phyloP scores from a whole-genome alignment of 1,140 invertebrate species.

The Chrysoperla carnea region DNA sequence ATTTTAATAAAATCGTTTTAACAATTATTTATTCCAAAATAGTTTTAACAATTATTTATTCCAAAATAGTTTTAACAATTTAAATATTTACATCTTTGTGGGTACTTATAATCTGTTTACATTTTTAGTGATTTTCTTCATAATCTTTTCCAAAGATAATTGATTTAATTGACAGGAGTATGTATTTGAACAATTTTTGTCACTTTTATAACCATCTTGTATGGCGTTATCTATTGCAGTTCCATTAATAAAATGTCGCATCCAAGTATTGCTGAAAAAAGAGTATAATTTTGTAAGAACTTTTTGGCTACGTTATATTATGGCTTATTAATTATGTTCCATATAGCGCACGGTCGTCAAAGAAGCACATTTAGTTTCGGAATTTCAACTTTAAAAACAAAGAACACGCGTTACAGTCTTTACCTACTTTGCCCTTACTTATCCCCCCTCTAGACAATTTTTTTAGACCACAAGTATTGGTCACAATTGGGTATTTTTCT shows the following conservation, averaged over 20 bases:
- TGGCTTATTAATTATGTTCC: too few species aligned
- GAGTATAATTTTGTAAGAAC: too few species aligned
- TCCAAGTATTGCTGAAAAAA: not conserved
- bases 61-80: not conserved
- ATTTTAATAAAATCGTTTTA: too few species aligned
- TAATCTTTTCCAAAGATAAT: not conserved
- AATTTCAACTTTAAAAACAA: too few species aligned
- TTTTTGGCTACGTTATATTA: too few species aligned
- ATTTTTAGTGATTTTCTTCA: not conserved
- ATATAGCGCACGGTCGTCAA: too few species aligned
- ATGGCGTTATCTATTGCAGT: not conserved
- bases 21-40: not conserved
- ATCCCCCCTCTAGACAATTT: too few species aligned
- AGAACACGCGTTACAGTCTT: too few species aligned
- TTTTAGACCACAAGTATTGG: too few species aligned
- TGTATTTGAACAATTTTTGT: not conserved
- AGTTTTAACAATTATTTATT: not conserved
- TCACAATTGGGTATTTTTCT: too few species aligned
- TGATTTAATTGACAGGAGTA: not conserved
- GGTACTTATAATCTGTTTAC: not conserved
- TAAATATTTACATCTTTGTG: not conserved
- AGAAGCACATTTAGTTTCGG: too few species aligned
- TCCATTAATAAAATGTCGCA: not conserved
- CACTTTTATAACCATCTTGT: not conserved
- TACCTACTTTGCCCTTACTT: too few species aligned